Evolutionary conservation across 2,113 vertebrate species (phyloP).

Genomic region (Hiodon tergisus): DNA sequence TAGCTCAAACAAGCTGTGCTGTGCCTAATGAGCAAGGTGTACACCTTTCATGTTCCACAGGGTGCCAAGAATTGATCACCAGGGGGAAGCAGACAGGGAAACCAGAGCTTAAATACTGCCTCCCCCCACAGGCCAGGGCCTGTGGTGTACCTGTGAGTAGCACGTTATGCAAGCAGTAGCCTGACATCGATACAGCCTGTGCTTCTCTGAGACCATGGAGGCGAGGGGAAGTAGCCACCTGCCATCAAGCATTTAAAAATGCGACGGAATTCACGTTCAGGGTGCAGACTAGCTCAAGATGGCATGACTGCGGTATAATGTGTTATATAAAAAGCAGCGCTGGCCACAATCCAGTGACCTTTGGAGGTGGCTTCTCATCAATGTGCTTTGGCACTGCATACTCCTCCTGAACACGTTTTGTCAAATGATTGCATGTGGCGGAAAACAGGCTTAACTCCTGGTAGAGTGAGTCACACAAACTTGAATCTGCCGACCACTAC

Average conservation of each 20-base stretch:
- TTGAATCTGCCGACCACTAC: too few species aligned
- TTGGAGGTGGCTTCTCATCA: not conserved
- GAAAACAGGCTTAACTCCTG: not conserved
- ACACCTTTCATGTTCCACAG: too few species aligned
- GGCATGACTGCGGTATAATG: not conserved
- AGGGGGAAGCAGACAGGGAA: too few species aligned
- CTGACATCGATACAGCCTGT: not conserved
- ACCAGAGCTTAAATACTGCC: not conserved
- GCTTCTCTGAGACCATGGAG: not conserved
- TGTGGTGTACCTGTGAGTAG: too few species aligned
- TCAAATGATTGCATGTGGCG: not conserved
- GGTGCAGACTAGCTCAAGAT: too few species aligned
- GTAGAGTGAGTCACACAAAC: not conserved
- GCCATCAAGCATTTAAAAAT: not conserved
- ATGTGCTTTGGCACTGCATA: not conserved
- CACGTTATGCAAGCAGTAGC: not conserved
- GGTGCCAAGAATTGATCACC: too few species aligned
- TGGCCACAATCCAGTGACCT: slow-evolving; percentile 1
- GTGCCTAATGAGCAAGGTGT: too few species aligned
- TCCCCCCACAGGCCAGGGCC: not conserved
- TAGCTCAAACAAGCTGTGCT: too few species aligned
- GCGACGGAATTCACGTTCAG: too few species aligned
- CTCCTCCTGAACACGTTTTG: not conserved
- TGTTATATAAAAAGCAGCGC: slow-evolving; percentile 3
- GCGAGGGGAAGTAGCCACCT: not conserved